Conservation (phyloP, 2,888 invertebrate species). For the Nephrotoma appendiculata region DNA sequence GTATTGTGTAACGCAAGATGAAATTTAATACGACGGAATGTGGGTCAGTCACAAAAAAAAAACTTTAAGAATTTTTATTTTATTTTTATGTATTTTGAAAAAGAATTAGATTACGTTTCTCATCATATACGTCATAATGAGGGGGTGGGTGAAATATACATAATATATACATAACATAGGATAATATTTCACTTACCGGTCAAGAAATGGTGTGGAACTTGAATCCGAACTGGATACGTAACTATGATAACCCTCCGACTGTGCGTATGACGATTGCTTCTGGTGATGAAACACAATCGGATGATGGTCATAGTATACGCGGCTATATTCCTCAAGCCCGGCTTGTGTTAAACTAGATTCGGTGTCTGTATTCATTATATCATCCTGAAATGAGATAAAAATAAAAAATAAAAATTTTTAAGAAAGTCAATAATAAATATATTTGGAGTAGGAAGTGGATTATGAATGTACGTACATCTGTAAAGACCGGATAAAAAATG, state of each 20-base stretch:
- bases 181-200: constrained; percentile 35
- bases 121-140: neutral
- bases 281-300: constrained; percentile 40
- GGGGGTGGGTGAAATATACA: too few species aligned
- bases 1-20: neutral
- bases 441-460: neutral
- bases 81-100: neutral
- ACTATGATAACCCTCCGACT: constrained; percentile 67
- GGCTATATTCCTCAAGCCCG: constrained; percentile 54
- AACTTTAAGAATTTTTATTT: neutral
- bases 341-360: constrained; percentile 43
- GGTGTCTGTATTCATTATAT: constrained; percentile 22
- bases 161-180: neutral
- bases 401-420: neutral
- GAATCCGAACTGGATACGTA: constrained; percentile 66
- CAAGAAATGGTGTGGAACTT: constrained; percentile 60
- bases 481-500: neutral
- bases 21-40: neutral
- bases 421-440: neutral
- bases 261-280: constrained; percentile 61
- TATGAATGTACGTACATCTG: neutral
- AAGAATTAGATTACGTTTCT: neutral
- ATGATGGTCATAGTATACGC: constrained; percentile 43
- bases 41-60: neutral
- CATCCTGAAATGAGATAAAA: constrained; percentile 23